Evolutionary conservation across 2,888 invertebrate genomes (phyloP).

Genomic region (Junonia oenone): DNA sequence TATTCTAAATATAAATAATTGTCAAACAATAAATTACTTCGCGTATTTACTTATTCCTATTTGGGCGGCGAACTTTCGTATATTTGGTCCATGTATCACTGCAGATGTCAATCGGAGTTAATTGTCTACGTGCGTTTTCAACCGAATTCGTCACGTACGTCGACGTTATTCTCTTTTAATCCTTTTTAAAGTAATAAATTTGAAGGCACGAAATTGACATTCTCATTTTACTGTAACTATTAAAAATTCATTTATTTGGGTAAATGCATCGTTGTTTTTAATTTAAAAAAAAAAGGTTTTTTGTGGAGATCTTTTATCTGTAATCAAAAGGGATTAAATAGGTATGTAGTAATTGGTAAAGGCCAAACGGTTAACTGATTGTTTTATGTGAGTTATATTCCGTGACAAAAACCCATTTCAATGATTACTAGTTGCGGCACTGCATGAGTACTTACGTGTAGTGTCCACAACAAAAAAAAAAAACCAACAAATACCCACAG

Average conservation of each 20-base stretch:
- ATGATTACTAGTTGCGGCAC: neutral
- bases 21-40: constrained; percentile 8
- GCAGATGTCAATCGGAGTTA: constrained; percentile 63
- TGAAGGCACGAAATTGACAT: constrained; percentile 5
- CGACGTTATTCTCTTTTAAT: constrained; percentile 23
- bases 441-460: neutral
- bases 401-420: neutral
- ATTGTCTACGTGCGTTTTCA: constrained; percentile 72
- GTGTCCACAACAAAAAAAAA: neutral
- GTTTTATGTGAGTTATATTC: neutral
- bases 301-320: neutral
- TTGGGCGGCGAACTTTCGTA: constrained; percentile 6
- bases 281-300: neutral
- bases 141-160: constrained; percentile 64
- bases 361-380: neutral
- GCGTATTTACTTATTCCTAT: constrained; percentile 12
- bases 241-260: neutral
- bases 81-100: constrained; percentile 45
- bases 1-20: neutral
- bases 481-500: neutral
- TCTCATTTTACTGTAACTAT: neutral
- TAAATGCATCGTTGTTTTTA: neutral
- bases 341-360: neutral
- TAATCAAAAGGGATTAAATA: neutral
- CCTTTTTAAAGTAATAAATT: constrained; percentile 15